phyloP scores from a whole-genome alignment of 2,113 vertebrate species.

The Sphaerodactylus townsendi region DNA sequence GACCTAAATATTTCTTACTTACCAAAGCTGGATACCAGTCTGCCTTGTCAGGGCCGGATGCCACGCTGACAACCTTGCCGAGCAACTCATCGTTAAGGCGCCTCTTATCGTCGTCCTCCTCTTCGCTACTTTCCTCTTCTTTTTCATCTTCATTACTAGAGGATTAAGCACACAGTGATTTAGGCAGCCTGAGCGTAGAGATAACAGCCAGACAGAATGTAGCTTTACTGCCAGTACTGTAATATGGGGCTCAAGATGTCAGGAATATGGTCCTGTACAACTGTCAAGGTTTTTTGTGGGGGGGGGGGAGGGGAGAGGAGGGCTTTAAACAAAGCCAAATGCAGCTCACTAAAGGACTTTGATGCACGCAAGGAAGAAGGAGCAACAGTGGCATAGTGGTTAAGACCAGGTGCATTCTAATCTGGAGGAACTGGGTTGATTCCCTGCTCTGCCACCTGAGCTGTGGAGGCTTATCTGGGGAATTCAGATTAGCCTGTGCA shows the following conservation, averaged over 20 bases:
- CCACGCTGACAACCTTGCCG: slow-evolving; percentile 89
- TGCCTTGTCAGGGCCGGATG: slow-evolving; percentile 65
- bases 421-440: too few relatives aligned
- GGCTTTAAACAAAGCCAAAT: not conserved
- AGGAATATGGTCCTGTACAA: not conserved
- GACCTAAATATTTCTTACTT: slow-evolving; percentile 50
- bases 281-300: not conserved
- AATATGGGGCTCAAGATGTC: not conserved
- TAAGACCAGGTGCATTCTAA: too few relatives aligned
- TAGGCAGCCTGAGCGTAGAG: slow-evolving; percentile 10
- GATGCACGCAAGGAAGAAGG: too few relatives aligned
- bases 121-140: slow-evolving; percentile 92
- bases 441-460: too few relatives aligned
- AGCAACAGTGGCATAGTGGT: too few relatives aligned
- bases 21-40: slow-evolving; percentile 91
- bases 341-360: not conserved
- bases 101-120: slow-evolving; percentile 90
- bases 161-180: slow-evolving; percentile 25
- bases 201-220: slow-evolving; percentile 15
- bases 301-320: not conserved
- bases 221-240: not conserved
- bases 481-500: too few relatives aligned
- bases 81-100: slow-evolving; percentile 88
- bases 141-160: slow-evolving; percentile 93
- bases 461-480: too few relatives aligned